Evolutionary conservation across 2,113 vertebrate genomes (phyloP).

Genomic region (Hyla sarda): DNA sequence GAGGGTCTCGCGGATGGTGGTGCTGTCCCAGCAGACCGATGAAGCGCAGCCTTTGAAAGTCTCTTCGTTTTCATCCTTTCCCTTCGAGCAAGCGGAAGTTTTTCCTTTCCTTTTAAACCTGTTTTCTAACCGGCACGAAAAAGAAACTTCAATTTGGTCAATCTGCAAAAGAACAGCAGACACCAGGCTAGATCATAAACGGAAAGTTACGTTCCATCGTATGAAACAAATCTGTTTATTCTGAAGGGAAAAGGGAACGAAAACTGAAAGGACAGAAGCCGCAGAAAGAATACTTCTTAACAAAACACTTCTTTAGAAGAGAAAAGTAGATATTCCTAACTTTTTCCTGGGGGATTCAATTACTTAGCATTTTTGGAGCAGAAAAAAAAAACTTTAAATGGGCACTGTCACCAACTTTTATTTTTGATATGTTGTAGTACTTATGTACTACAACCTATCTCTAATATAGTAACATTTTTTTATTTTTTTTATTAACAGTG

Average conservation of each 20-base stretch:
- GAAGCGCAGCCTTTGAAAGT: constrained; percentile 61
- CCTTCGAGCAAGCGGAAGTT: constrained; percentile 63
- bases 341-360: constrained; percentile 46
- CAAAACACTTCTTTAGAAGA: constrained; percentile 15
- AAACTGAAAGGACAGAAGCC: constrained; percentile 13
- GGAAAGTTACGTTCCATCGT: constrained; percentile 12
- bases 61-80: constrained; percentile 68
- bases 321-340: constrained; percentile 27
- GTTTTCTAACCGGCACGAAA: constrained; percentile 72
- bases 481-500: too few relatives aligned
- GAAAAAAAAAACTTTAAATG: constrained; percentile 56
- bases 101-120: constrained; percentile 73
- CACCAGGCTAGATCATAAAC: constrained; percentile 24
- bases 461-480: too few relatives aligned
- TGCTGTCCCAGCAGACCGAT: constrained; percentile 50
- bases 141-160: constrained; percentile 73
- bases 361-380: constrained; percentile 62
- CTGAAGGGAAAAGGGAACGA: background rate
- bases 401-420: too few relatives aligned
- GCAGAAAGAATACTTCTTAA: background rate
- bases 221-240: constrained; percentile 35
- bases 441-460: too few relatives aligned
- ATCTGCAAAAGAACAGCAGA: constrained; percentile 67
- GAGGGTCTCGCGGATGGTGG: background rate
- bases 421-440: too few relatives aligned